phyloP scores from a whole-genome alignment of 2,888 invertebrate genomes.

The Steinernema carpocapsae region DNA sequence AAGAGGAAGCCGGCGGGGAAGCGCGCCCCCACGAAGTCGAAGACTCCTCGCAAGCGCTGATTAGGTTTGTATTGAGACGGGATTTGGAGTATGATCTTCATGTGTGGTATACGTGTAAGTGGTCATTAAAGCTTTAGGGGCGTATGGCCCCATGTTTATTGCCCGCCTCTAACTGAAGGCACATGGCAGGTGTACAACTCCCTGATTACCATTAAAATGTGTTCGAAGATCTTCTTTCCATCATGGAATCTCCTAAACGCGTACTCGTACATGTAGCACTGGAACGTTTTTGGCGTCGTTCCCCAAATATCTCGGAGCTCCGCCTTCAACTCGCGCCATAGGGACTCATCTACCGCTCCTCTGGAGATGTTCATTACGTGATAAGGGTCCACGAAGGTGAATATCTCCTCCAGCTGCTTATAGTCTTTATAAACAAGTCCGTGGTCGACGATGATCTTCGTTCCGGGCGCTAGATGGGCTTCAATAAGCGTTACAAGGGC shows the following conservation, averaged over 20 bases:
- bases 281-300: not conserved
- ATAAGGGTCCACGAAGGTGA: no score
- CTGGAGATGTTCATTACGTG: no score
- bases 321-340: no score
- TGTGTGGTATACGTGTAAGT: not conserved
- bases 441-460: no score
- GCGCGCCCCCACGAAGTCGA: not conserved
- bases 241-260: not conserved
- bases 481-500: no score
- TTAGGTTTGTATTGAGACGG: not conserved
- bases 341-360: no score
- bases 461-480: no score
- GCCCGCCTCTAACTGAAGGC: no score
- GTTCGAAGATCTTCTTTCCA: not conserved
- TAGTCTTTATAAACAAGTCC: no score
- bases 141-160: no score
- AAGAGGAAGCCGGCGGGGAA: conserved; percentile 22
- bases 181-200: not conserved
- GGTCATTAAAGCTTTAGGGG: no score
- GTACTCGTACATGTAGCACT: not conserved
- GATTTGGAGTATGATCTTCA: conserved; percentile 11
- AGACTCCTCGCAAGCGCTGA: not conserved
- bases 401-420: no score
- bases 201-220: not conserved
- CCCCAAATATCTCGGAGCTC: not conserved